A percentile compares a stretch with the other conserved stretches of the same genome.
Conservation (phyloP, 1,140 invertebrate genomes). For the Nasonia vitripennis region DNA sequence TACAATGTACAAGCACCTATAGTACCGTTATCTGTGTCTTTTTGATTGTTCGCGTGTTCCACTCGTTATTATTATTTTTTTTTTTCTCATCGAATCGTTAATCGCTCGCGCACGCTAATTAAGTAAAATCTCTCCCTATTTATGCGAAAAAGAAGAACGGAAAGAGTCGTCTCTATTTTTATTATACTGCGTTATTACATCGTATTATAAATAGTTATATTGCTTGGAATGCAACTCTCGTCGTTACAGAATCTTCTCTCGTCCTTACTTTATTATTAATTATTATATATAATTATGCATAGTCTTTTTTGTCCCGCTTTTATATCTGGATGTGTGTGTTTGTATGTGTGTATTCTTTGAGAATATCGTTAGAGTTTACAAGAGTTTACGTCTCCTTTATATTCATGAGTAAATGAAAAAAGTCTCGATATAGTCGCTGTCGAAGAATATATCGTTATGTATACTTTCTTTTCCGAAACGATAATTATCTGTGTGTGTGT, state of each 20-base stretch:
- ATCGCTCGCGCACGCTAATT: background rate
- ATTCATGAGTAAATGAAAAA: too few relatives aligned
- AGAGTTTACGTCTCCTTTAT: too few relatives aligned
- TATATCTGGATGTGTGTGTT: background rate
- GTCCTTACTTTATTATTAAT: background rate
- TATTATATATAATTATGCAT: background rate
- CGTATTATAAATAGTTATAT: conserved; percentile 50
- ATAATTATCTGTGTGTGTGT: background rate
- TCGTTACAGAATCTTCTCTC: background rate
- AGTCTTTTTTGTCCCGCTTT: background rate
- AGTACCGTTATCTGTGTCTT: conserved; percentile 7
- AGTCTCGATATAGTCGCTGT: background rate
- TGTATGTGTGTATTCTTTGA: conserved; percentile 14
- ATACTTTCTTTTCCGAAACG: conserved; percentile 40
- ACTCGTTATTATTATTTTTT: background rate
- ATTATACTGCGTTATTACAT: conserved; percentile 43
- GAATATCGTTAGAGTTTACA: conserved; percentile 41
- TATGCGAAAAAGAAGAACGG: conserved; percentile 45
- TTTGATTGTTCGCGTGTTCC: background rate
- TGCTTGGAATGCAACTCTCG: conserved; percentile 49
- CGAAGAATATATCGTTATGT: conserved; percentile 14
- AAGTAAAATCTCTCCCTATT: background rate
- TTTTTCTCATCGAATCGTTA: background rate
- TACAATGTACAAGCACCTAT: conserved; percentile 6
- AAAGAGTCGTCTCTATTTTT: conserved; percentile 54